Base-by-base conservation (phyloP, 2,797 vertebrate genomes). In the Enteromius trimaculatus region DNA sequence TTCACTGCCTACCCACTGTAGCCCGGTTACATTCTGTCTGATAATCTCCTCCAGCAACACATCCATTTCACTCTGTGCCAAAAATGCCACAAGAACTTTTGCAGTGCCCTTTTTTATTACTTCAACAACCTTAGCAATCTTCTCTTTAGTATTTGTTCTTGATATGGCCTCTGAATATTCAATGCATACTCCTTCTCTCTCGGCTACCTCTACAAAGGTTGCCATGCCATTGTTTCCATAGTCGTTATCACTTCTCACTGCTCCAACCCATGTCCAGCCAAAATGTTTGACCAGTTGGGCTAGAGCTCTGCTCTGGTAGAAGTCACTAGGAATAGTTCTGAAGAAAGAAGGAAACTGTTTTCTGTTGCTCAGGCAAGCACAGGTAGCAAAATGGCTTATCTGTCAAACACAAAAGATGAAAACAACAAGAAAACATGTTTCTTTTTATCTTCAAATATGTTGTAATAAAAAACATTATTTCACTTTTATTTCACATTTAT, bases 1-100 rank as follows among this genome's bases (percentile, higher is more conserved):
- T 88, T 95, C 94, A 84, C 92, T 95, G 39, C 93, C 95, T 9
- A 95, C 89, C 95, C 94, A 95, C 87, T 95, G 94, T 69, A 94
- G 82, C 34, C 92, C 93, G 0, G 91, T 94, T 62, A 95, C 53
- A 74, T 95, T 95, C 86, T 95, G 94, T 16, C 74, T 89, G 42
- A 93, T 75, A 39, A 92, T 89, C 83, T 95, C 94, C 4, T 94
- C 91, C 23, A 95, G 86, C 44, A 95, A 80, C 37, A 94, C 79
- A 2, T 92, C 80, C 91, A 95, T 93, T 77, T 95, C 94, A 7
- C 86, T 85, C 68, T 95, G 93, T 19, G 93, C 92, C 7, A 95
- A 82, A 84, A 95, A 95, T 29, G 92, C 93, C 34, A 95, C 91
- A 39, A 95, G 82, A 76, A 95, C 92, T 17, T 79, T 93, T n/a